These are phyloP conservation scores for Netelia inedita DNA, from an alignment of 2,888 invertebrate species.

Conservation along the genomic window DNA sequence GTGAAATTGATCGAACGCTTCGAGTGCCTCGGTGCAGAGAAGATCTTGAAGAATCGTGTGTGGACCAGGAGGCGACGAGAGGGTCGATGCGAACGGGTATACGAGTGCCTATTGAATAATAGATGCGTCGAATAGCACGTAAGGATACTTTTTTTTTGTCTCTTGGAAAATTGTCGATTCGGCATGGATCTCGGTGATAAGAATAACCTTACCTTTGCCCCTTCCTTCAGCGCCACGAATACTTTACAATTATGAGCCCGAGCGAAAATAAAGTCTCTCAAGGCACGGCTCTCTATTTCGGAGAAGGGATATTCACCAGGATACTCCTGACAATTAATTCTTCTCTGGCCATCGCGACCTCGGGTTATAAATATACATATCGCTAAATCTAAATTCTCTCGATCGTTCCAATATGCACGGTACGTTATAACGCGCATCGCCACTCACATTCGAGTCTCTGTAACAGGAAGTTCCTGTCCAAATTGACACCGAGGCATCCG, in stretches of 20 bases:
- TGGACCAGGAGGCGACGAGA: conserved; percentile 38
- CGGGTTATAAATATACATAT: conserved; percentile 8
- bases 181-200: not conserved
- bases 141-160: not conserved
- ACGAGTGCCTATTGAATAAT: conserved; percentile 59
- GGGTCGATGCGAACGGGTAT: conserved; percentile 57
- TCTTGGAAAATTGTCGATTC: no score
- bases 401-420: not conserved
- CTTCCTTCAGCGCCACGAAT: conserved; percentile 64
- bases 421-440: not conserved
- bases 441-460: conserved; percentile 58
- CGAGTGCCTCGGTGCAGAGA: conserved; percentile 58
- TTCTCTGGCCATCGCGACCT: conserved; percentile 32
- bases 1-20: conserved; percentile 53
- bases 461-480: conserved; percentile 62
- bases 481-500: conserved; percentile 63
- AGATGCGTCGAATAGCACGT: not conserved
- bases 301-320: conserved; percentile 61
- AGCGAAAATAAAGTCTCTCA: conserved; percentile 45
- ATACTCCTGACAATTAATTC: conserved; percentile 40
- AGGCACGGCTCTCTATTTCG: conserved; percentile 57
- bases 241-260: conserved; percentile 38
- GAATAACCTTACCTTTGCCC: conserved; percentile 41
- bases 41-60: conserved; percentile 56
- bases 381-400: not conserved